phyloP scores from a whole-genome alignment of 2,888 invertebrate genomes.

The Eubasilissa splendida region DNA sequence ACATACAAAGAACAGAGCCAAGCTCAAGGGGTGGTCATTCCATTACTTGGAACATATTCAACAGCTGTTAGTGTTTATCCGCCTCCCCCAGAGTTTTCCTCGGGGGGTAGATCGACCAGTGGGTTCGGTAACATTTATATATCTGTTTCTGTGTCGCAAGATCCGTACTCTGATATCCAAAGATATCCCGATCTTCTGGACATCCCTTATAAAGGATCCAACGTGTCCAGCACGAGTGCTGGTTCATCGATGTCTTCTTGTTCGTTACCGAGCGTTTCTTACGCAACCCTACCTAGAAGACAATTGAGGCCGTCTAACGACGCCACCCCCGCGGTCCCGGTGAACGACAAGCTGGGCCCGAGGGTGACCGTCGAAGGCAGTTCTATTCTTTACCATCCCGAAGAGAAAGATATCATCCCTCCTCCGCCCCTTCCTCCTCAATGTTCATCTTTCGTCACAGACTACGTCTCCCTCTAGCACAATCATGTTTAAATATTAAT shows the following conservation, averaged over 20 bases:
- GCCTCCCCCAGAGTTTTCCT: constrained; percentile 75
- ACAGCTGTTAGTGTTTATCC: constrained; percentile 66
- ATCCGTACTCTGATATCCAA: constrained; percentile 73
- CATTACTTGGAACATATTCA: constrained; percentile 56
- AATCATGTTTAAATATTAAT: constrained; percentile 43
- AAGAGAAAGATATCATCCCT: constrained; percentile 52
- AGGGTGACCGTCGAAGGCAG: constrained; percentile 57
- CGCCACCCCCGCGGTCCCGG: constrained; percentile 32
- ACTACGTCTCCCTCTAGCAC: constrained; percentile 57
- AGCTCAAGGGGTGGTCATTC: constrained; percentile 69
- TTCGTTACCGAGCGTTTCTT: constrained; percentile 64
- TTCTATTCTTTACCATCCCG: constrained; percentile 54
- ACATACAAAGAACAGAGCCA: constrained; percentile 47
- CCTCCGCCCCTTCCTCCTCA: constrained; percentile 52
- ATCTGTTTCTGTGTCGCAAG: constrained; percentile 81
- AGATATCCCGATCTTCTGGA: constrained; percentile 83
- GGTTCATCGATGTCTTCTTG: constrained; percentile 47
- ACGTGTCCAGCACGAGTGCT: constrained; percentile 62
- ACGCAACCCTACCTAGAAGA: constrained; percentile 70
- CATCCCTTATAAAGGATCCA: constrained; percentile 73
- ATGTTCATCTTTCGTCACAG: constrained; percentile 54
- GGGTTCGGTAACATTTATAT: constrained; percentile 81
- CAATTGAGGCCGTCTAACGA: constrained; percentile 53
- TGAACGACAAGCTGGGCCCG: constrained; percentile 56
- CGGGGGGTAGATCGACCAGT: constrained; percentile 70